phyloP scores from a whole-genome alignment of 2,888 invertebrate genomes.

The Candidula unifasciata region DNA sequence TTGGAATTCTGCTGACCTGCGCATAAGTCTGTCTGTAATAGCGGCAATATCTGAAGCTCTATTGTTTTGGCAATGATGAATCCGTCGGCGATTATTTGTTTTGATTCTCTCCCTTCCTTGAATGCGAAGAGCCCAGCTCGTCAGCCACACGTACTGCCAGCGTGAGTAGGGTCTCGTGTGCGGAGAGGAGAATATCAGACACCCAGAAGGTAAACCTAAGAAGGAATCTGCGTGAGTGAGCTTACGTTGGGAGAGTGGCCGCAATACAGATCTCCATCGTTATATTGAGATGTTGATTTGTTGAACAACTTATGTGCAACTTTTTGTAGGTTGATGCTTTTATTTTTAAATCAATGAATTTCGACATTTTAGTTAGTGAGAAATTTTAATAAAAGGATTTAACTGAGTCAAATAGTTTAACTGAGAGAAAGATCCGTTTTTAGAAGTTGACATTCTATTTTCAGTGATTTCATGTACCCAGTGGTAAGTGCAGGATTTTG shows the following conservation, averaged over 20 bases:
- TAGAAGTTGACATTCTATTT: too few species aligned
- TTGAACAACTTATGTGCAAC: not conserved
- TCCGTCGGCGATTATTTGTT: not conserved
- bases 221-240: constrained; percentile 8
- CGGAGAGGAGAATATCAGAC: constrained; percentile 6
- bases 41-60: not conserved
- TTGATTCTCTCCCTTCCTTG: not conserved
- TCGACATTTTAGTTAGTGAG: too few species aligned
- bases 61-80: not conserved
- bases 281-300: not conserved
- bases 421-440: too few species aligned
- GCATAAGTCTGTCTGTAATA: not conserved
- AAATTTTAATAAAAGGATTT: too few species aligned
- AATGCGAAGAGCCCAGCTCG: constrained; percentile 13
- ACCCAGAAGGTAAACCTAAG: not conserved
- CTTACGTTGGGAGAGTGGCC: not conserved
- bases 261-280: not conserved
- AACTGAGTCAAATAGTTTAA: too few species aligned
- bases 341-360: too few species aligned
- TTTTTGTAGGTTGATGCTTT: not conserved
- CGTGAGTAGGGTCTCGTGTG: constrained; percentile 7
- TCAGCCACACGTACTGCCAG: constrained; percentile 5
- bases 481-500: not conserved
- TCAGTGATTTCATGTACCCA: too few species aligned
- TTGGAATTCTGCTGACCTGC: too few species aligned